Conservation (phyloP, 2,113 vertebrate species). For the Oreocharis arfaki region DNA sequence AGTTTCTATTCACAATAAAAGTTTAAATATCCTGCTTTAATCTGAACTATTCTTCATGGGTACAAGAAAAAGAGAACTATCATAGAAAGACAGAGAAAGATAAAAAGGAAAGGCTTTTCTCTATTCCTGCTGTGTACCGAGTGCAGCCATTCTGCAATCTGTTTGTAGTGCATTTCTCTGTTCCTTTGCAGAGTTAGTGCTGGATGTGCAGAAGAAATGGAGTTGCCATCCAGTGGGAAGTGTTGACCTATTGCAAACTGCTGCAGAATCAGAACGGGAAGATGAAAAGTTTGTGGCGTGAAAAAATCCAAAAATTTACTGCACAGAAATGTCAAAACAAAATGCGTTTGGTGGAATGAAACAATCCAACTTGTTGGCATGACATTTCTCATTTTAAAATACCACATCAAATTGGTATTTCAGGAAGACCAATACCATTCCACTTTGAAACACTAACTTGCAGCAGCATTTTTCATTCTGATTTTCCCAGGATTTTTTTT, state of each 20-base stretch:
- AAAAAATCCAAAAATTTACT: neutral
- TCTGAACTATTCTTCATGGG: neutral
- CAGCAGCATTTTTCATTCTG: neutral
- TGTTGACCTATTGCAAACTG: conserved; percentile 1
- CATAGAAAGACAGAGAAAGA: neutral
- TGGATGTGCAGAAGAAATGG: neutral
- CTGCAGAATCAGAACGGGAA: neutral
- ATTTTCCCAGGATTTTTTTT: neutral
- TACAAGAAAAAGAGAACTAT: neutral
- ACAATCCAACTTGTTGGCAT: neutral
- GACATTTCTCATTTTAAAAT: conserved; percentile 30
- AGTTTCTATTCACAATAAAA: neutral
- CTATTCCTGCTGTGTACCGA: neutral
- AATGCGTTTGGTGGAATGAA: conserved; percentile 7
- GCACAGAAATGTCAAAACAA: conserved; percentile 23
- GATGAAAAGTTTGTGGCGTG: neutral
- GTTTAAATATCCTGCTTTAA: neutral
- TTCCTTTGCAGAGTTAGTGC: neutral
- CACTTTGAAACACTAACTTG: neutral
- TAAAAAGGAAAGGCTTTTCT: neutral
- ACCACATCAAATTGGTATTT: neutral
- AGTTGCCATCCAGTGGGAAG: conserved; percentile 5
- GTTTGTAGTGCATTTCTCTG: neutral
- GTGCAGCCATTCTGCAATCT: neutral
- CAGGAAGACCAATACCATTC: neutral